A percentile compares a stretch with the other conserved stretches of the same genome.
These are phyloP conservation scores for Porphyrio hochstetteri DNA, from an alignment of 2,113 vertebrate genomes.

Conservation along the genomic window DNA sequence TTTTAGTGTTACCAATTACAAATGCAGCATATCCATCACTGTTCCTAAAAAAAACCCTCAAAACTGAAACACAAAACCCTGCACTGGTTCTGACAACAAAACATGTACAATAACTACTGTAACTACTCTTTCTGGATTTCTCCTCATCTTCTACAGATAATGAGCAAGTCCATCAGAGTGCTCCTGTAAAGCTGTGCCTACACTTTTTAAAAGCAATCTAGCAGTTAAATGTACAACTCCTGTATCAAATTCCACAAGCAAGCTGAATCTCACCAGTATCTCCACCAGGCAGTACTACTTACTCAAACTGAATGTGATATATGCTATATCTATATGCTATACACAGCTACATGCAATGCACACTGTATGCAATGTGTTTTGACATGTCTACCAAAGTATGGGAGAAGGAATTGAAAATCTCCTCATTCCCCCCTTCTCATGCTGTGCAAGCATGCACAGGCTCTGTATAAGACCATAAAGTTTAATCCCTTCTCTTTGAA, in stretches of 20 bases:
- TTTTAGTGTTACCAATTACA: background rate
- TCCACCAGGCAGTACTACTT: background rate
- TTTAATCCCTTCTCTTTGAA: no score
- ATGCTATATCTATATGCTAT: background rate
- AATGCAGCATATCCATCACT: background rate
- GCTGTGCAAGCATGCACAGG: background rate
- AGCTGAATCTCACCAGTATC: background rate
- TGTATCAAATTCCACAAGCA: background rate
- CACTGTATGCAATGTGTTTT: rapidly evolving
- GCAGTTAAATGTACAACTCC: background rate
- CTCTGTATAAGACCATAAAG: background rate
- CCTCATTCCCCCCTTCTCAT: background rate
- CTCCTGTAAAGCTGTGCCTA: background rate
- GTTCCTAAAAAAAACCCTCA: background rate
- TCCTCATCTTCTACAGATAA: background rate
- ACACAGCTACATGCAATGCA: background rate
- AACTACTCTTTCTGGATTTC: background rate
- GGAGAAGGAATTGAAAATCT: background rate
- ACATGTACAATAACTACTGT: rapidly evolving
- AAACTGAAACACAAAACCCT: background rate
- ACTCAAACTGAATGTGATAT: background rate
- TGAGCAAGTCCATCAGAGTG: background rate
- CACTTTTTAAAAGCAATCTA: background rate
- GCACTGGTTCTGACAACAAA: background rate
- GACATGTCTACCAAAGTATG: background rate